Conservation (phyloP, 2,113 vertebrate genomes). For the Ibidorhyncha struthersii region DNA sequence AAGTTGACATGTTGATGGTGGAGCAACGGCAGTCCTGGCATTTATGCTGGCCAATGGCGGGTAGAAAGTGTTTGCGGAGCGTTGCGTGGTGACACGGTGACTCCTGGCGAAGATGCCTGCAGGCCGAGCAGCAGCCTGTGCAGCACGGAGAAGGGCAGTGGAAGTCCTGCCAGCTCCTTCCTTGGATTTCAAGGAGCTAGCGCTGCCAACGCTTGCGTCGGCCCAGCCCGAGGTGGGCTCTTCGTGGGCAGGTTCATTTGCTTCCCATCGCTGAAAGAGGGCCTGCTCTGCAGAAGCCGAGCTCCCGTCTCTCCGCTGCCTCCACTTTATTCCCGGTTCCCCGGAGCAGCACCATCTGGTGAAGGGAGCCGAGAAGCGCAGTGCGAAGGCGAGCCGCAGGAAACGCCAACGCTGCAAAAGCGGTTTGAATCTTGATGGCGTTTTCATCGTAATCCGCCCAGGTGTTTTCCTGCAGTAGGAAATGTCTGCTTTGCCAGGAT, state of each 20-base stretch:
- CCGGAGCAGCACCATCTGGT: not conserved
- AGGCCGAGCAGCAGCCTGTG: not conserved
- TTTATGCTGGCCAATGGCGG: not conserved
- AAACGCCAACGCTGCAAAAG: not conserved
- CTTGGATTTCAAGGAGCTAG: not conserved
- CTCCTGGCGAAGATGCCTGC: accelerated
- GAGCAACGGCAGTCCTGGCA: not conserved
- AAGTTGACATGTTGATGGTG: not conserved
- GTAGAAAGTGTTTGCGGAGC: not conserved
- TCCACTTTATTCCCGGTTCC: accelerated
- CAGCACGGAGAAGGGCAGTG: not conserved
- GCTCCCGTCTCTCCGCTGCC: accelerated
- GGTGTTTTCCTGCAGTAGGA: not conserved
- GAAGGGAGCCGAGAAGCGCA: not conserved
- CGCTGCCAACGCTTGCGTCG: not conserved
- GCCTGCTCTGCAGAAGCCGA: not conserved
- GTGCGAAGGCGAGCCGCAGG: not conserved
- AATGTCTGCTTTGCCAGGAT: not conserved
- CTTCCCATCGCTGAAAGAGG: not conserved
- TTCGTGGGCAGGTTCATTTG: not conserved
- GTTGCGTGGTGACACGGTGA: not conserved
- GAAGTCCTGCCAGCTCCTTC: not conserved
- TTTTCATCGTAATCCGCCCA: not conserved
- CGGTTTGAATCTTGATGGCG: not conserved
- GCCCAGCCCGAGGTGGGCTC: not conserved